These are phyloP conservation scores for Catocala sponsa DNA, from an alignment of 2,888 invertebrate species.

Conservation along the genomic window DNA sequence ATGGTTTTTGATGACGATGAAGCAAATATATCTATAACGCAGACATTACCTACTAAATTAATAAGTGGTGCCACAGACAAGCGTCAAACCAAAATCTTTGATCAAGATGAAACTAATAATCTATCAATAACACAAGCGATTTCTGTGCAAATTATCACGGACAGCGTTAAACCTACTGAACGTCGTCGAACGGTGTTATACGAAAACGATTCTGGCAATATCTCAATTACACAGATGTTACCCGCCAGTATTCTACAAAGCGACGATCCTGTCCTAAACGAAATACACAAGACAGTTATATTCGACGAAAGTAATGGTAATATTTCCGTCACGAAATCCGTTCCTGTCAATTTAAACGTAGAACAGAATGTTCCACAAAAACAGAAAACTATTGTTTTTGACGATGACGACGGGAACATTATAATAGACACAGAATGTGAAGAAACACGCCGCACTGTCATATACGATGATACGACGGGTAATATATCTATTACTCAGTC, in stretches of 20 bases:
- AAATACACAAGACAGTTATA: background rate
- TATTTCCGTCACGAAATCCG: background rate
- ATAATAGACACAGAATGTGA: too few relatives aligned
- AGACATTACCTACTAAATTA: too few relatives aligned
- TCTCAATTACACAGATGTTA: conserved; percentile 1
- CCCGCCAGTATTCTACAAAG: background rate
- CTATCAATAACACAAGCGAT: conserved; percentile 47
- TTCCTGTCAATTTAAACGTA: background rate
- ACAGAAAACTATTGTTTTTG: too few relatives aligned
- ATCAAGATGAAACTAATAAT: too few relatives aligned
- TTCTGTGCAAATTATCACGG: conserved; percentile 36
- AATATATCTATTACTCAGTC: background rate
- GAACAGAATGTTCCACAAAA: too few relatives aligned
- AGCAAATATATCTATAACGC: background rate
- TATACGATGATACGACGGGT: background rate
- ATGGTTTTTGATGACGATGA: background rate
- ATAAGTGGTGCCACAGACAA: too few relatives aligned
- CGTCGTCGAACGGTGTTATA: background rate
- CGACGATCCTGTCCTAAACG: background rate
- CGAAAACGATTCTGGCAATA: background rate
- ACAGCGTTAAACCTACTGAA: background rate
- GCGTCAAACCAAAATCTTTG: too few relatives aligned
- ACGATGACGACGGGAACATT: too few relatives aligned
- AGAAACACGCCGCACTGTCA: background rate
- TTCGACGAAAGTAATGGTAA: background rate